phyloP scores from a whole-genome alignment of 2,888 invertebrate species.

The Ophioninae sp. region DNA sequence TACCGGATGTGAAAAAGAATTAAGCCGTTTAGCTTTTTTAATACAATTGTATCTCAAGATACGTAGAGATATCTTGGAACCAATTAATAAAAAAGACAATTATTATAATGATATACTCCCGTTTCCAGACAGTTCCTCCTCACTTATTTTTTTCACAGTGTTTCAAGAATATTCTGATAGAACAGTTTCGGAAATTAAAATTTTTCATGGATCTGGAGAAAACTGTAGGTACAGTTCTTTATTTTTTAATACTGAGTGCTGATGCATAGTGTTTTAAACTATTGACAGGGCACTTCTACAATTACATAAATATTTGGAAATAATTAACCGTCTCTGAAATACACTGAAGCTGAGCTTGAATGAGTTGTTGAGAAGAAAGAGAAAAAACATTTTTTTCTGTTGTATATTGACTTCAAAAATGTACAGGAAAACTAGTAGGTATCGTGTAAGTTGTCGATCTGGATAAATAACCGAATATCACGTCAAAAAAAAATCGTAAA shows the following conservation, averaged over 20 bases:
- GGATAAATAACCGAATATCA: too few relatives aligned
- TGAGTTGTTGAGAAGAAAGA: background rate
- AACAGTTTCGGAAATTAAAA: background rate
- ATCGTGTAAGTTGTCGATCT: too few relatives aligned
- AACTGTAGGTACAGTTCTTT: background rate
- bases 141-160: background rate
- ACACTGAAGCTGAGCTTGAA: background rate
- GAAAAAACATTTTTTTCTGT: too few relatives aligned
- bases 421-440: too few relatives aligned
- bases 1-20: slow-evolving; percentile 9
- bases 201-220: background rate
- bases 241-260: background rate
- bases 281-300: background rate
- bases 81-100: background rate
- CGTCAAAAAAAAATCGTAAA: too few relatives aligned
- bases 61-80: background rate
- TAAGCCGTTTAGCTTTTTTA: slow-evolving; percentile 11
- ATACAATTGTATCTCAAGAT: background rate
- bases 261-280: background rate
- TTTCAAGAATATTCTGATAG: background rate
- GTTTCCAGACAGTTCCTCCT: background rate
- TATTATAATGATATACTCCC: background rate
- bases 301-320: background rate
- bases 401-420: too few relatives aligned
- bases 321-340: background rate